Percentiles rank a stretch among this genome's conserved stretches.
Conservation (phyloP, 2,888 invertebrate genomes). For the Patella pellucida region DNA sequence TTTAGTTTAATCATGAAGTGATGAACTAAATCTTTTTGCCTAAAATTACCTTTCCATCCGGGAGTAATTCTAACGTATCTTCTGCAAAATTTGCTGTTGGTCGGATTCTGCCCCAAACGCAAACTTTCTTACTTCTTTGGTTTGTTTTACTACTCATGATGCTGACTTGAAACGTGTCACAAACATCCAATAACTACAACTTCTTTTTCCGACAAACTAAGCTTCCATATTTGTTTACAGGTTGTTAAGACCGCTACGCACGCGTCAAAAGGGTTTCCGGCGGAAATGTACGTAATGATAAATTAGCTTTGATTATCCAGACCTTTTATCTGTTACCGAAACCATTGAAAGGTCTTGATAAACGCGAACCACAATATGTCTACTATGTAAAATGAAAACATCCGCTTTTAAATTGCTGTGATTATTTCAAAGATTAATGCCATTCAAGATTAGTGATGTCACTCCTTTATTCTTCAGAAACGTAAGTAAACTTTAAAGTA, state of each 20-base stretch:
- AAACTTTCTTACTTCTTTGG: slow-evolving; percentile 61
- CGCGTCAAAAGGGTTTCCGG: slow-evolving; percentile 31
- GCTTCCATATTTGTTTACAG: slow-evolving; percentile 52
- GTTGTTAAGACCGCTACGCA: slow-evolving; percentile 60
- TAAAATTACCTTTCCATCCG: slow-evolving; percentile 63
- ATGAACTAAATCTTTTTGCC: too few relatives aligned
- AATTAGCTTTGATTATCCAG: too few relatives aligned
- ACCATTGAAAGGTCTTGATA: too few relatives aligned
- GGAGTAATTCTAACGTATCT: slow-evolving; percentile 65
- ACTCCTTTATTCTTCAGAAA: too few relatives aligned
- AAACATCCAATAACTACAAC: slow-evolving; percentile 1
- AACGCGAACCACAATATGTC: too few relatives aligned
- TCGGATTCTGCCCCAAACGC: slow-evolving; percentile 68
- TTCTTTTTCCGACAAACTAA: slow-evolving; percentile 13
- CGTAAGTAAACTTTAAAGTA: too few relatives aligned
- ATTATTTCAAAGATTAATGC: too few relatives aligned
- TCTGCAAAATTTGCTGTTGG: slow-evolving; percentile 68
- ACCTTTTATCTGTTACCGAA: too few relatives aligned
- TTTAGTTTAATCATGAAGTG: too few relatives aligned
- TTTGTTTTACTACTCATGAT: slow-evolving; percentile 32
- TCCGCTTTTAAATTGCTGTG: too few relatives aligned
- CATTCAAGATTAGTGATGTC: too few relatives aligned
- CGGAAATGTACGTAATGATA: background rate
- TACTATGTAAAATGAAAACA: too few relatives aligned
- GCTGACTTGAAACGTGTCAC: background rate